Base-by-base conservation (phyloP, 2,797 vertebrate genomes). In the Clarias platycephalus region DNA sequence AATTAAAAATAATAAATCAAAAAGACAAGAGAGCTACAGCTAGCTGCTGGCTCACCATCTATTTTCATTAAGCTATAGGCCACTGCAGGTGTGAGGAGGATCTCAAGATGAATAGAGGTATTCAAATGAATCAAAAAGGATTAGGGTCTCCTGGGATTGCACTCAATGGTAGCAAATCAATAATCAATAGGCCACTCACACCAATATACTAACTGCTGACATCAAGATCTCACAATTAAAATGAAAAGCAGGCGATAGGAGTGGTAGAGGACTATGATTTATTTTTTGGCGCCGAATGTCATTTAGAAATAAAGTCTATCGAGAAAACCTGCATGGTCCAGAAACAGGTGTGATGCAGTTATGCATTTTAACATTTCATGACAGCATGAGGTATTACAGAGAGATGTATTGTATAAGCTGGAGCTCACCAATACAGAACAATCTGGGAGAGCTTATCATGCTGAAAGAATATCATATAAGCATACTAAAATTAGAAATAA, bases 121-220 rank as follows among this genome's bases (percentile, higher is more conserved):
- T 96, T 96, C 94, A 95, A 94, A 95, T 95, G 94, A 95, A 95
- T 95, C 94, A 95, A 93, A 96, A 95, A 93, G 94, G 94, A 96
- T 96, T 95, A 95, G 93, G 90, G 91, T 93, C 94, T 89, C 91
- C 92, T 90, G 93, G 93, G 95, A 92, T 86, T 92, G 88, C 91
- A 90, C 94, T 96, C 95, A 91, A 96, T 95, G 90, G 83, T 90
- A 85, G 89, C 92, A 96, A 95, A 96, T 95, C 95, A 95, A 96
- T 96, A 95, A 95, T 96, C 95, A 96, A 96, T 95, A 96, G 95
- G 95, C 95, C 95, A 95, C 94, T 95, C 95, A 95, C 95, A 96
- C 95, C 95, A 95, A 95, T 95, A 95, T 95, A 95, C 93, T 94
- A 93, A 95, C 94, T 94, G 95, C 95, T 95, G 95, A 96, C 94